Evolutionary conservation across 2,113 vertebrate species (phyloP).

Genomic region (Lasiurus cinereus): DNA sequence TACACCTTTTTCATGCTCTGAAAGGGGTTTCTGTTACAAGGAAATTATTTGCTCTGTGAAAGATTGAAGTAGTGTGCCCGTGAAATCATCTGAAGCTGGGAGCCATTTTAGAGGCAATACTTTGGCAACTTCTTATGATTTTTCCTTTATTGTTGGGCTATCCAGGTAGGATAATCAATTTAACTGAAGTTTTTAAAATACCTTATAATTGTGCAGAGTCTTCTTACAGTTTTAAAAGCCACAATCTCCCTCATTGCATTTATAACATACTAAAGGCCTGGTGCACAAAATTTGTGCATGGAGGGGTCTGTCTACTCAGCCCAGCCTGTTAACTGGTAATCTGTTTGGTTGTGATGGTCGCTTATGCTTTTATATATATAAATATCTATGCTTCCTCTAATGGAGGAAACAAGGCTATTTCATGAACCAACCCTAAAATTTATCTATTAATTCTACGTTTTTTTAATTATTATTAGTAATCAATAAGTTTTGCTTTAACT

Average conservation of each 20-base stretch:
- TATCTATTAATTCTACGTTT: background rate
- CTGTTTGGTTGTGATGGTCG: too few relatives aligned
- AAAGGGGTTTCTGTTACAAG: constrained; percentile 13
- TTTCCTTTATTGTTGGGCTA: background rate
- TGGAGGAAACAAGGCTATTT: background rate
- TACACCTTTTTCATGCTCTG: background rate
- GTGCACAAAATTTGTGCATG: too few relatives aligned
- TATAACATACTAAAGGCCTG: background rate
- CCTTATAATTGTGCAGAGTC: background rate
- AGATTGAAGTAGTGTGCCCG: background rate
- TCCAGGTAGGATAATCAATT: background rate
- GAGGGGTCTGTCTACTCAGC: too few relatives aligned
- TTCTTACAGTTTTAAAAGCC: background rate
- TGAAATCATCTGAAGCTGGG: background rate
- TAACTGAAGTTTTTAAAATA: constrained; percentile 27
- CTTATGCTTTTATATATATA: too few relatives aligned
- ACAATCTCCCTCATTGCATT: background rate
- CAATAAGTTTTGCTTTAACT: background rate
- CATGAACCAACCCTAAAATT: constrained; percentile 39
- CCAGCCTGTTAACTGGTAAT: too few relatives aligned
- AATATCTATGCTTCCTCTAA: background rate
- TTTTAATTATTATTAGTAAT: constrained; percentile 29
- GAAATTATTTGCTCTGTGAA: constrained; percentile 48
- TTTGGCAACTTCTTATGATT: constrained; percentile 22
- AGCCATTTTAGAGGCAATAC: constrained; percentile 29